Evolutionary conservation across 2,888 invertebrate genomes (phyloP).

Genomic region (Scaptomyza tumidula): DNA sequence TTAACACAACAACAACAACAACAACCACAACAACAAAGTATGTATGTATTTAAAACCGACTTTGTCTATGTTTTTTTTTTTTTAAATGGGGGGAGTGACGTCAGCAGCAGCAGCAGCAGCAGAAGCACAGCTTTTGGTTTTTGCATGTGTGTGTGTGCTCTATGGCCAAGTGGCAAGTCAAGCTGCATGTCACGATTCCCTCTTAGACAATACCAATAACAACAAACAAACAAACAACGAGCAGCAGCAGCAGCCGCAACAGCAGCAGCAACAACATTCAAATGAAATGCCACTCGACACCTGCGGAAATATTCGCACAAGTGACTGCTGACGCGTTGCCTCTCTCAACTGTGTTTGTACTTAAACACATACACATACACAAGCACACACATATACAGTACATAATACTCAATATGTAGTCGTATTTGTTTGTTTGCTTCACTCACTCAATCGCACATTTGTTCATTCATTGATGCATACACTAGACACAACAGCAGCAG

Average conservation of each 20-base stretch:
- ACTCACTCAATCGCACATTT: conserved; percentile 44
- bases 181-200: conserved; percentile 78
- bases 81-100: conserved; percentile 48
- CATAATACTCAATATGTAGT: conserved; percentile 23
- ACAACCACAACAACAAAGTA: too few species aligned
- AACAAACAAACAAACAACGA: conserved; percentile 33
- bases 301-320: conserved; percentile 76
- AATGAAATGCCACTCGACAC: conserved; percentile 78
- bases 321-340: conserved; percentile 63
- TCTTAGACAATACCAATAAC: conserved; percentile 51
- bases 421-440: conserved; percentile 35
- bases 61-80: conserved; percentile 16
- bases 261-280: conserved; percentile 54
- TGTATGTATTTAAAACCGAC: conserved; percentile 4
- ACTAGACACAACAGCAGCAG: conserved; percentile 37
- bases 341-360: conserved; percentile 47
- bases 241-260: conserved; percentile 10
- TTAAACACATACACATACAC: conserved; percentile 17
- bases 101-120: conserved; percentile 35
- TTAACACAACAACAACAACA: background rate
- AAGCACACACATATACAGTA: conserved; percentile 12
- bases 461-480: conserved; percentile 60
- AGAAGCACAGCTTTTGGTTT: too few species aligned
- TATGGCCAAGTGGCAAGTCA: conserved; percentile 68
- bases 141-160: conserved; percentile 42